Evolutionary conservation across 2,113 vertebrate genomes (phyloP).

Genomic region (Oreochromis tanganicae): DNA sequence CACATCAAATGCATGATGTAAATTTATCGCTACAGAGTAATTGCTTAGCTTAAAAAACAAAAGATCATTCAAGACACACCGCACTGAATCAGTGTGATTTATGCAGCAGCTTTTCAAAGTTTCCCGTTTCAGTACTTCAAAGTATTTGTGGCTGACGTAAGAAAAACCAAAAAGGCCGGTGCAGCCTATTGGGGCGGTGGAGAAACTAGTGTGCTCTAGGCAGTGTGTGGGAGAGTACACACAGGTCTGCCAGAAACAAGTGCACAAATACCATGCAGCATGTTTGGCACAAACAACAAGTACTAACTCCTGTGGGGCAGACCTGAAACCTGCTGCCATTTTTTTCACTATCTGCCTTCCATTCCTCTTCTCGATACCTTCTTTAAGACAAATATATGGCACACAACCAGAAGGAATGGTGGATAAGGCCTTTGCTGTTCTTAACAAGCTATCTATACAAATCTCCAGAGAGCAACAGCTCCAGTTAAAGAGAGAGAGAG

Average conservation of each 20-base stretch:
- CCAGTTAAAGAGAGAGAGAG: conserved; percentile 21
- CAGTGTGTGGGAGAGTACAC: conserved; percentile 22
- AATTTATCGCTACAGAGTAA: background rate
- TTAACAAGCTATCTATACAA: conserved; percentile 52
- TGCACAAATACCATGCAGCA: background rate
- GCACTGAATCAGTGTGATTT: background rate
- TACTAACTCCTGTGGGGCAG: conserved; percentile 14
- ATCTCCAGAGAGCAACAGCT: conserved; percentile 35
- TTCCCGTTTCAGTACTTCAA: background rate
- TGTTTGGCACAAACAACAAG: conserved; percentile 44
- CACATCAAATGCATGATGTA: background rate
- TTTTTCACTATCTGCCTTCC: conserved; percentile 24
- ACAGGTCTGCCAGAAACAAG: conserved; percentile 7
- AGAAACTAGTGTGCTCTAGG: conserved; percentile 14
- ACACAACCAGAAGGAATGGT: conserved; percentile 22
- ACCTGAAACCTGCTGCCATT: conserved; percentile 28
- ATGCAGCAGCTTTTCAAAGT: background rate
- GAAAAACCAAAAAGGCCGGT: background rate
- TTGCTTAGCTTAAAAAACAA: background rate
- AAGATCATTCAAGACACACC: background rate
- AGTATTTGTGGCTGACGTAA: background rate
- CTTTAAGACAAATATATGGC: conserved; percentile 40
- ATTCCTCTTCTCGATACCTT: background rate
- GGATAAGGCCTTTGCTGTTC: conserved; percentile 34
- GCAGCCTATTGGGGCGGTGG: background rate